Evolutionary conservation across 2,797 vertebrate genomes (phyloP), one percentile per base, ranked within the genome.

Genomic region (Hylomyscus alleni): DNA sequence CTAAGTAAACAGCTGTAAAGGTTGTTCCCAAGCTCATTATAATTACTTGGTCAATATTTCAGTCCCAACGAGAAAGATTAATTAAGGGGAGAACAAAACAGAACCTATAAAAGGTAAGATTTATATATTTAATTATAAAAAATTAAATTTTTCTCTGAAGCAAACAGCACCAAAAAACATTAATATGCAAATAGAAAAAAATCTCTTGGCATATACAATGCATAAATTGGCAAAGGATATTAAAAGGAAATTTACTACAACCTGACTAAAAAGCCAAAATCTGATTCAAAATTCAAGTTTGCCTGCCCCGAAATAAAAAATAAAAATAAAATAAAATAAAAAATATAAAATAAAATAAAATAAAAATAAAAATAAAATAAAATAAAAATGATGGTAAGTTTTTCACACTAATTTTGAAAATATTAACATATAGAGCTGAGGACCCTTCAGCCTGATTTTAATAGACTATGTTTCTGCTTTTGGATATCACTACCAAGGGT

Each of bases 401-500:
- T 95, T 96, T 76, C 76, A 92, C 12, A 86, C 31, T 0, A 19
- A n/a, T 85, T 88, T 92, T 29, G n/a, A 40, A 94, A 88, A 94
- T 31, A 58, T 47, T 40, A 52, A 83, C 90, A 90, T 60, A 6
- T 37, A 31, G 54, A 94, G 73, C 54, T 65, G 12, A 44, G 14
- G 4, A 54, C 58, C 37, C 1, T 52, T 80, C 24, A 73, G 54
- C 72, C 77, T 92, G 11, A 22, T 60, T 82, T 89, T 58, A 40
- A 47, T 34, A 62, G 29, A 62, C n/a, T 37, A 40, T 29, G 40
- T 60, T 78, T 87, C 47, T 37, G 12, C 29, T 26, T 34, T 76
- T 91, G 54, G 11, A 15, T 72, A 37, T 77, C 76, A 77, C 58
- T 94, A 72, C n/a, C 8, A 60, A 19, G 7, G 3, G 37, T 6